Percentiles rank a stretch among this genome's conserved stretches.
Conservation (phyloP, 2,113 vertebrate species). For the Eleginops maclovinus region DNA sequence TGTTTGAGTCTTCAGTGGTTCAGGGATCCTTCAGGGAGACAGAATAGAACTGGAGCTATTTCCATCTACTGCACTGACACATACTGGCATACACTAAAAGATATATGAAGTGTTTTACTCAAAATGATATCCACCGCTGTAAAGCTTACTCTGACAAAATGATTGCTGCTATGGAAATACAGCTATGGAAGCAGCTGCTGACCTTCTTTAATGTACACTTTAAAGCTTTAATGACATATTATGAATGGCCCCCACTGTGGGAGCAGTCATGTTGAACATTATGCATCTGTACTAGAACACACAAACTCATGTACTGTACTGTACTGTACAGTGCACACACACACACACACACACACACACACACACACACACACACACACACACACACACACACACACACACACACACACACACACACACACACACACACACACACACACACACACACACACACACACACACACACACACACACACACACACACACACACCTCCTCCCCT, state of each 20-base stretch:
- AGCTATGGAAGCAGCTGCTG: conserved; percentile 3
- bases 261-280: not conserved
- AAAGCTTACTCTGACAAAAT: conserved; percentile 37
- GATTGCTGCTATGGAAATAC: conserved; percentile 17
- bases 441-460: too few species aligned
- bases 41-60: conserved; percentile 61
- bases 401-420: too few species aligned
- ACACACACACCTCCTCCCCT: not conserved
- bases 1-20: conserved; percentile 50
- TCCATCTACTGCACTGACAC: conserved; percentile 60
- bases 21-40: conserved; percentile 50
- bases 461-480: not conserved
- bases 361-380: not conserved
- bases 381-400: not conserved
- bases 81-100: conserved; percentile 57
- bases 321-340: not conserved
- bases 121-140: conserved; percentile 32
- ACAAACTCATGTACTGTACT: not conserved
- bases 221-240: conserved; percentile 7
- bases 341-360: not conserved
- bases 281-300: not conserved
- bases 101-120: conserved; percentile 54
- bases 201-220: not conserved
- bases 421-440: too few species aligned
- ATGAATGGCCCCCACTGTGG: too few species aligned